Evolutionary conservation across 2,113 vertebrate genomes (phyloP).

Genomic region (Turdus rufiventris): DNA sequence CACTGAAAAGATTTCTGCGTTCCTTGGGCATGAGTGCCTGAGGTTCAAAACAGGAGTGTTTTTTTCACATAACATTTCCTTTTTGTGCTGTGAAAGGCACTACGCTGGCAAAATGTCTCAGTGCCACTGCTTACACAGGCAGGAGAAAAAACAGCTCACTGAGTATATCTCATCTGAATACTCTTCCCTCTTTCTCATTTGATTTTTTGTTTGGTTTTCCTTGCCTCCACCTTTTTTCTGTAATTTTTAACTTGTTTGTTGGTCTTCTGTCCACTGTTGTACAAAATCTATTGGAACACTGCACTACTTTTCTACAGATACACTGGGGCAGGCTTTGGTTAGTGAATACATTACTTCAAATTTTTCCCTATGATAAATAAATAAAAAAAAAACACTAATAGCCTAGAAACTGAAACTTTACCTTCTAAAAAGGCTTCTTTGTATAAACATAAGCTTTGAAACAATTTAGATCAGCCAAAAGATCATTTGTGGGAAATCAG

Average conservation of each 20-base stretch:
- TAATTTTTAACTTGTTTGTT: neutral
- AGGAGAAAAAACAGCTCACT: neutral
- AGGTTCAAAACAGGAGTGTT: neutral
- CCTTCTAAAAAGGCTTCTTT: neutral
- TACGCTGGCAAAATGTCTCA: neutral
- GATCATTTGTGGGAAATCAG: neutral
- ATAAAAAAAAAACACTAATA: neutral
- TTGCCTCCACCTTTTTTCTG: neutral
- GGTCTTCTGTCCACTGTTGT: neutral
- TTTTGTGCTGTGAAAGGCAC: slow-evolving; percentile 1
- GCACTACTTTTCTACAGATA: neutral
- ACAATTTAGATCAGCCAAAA: neutral
- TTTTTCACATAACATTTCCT: neutral
- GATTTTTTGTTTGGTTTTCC: neutral
- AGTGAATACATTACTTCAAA: neutral
- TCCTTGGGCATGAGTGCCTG: slow-evolving; percentile 8
- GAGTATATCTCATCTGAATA: neutral
- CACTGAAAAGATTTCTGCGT: slow-evolving; percentile 53
- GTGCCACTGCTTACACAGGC: neutral
- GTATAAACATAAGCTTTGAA: neutral
- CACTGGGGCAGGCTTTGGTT: neutral
- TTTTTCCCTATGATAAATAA: neutral
- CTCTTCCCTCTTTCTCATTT: neutral
- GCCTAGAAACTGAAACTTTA: neutral
- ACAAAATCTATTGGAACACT: rapidly evolving